These are phyloP conservation scores for Poecilus cupreus DNA, from an alignment of 2,888 invertebrate genomes.

Conservation along the genomic window DNA sequence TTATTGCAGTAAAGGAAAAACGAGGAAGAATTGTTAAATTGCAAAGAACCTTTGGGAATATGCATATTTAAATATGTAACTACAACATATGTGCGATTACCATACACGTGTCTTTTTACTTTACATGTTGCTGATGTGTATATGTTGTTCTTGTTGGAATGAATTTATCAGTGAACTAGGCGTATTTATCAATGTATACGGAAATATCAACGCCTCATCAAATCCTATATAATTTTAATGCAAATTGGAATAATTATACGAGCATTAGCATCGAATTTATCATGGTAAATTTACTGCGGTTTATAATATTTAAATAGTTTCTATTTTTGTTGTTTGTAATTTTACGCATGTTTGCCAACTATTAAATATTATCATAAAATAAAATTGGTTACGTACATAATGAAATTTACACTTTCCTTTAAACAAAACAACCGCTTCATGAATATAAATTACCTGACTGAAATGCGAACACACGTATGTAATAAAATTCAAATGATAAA, in stretches of 20 bases:
- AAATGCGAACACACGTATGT: too few species aligned
- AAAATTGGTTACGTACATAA: too few species aligned
- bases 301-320: neutral
- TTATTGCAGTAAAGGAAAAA: too few species aligned
- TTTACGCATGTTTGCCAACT: neutral
- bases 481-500: too few species aligned
- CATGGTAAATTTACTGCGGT: neutral
- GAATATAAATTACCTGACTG: too few species aligned
- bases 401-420: too few species aligned
- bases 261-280: conserved; percentile 10
- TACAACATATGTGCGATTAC: conserved; percentile 5
- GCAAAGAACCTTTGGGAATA: conserved; percentile 15
- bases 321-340: neutral
- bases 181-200: conserved; percentile 27
- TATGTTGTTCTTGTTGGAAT: neutral
- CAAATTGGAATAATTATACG: conserved; percentile 14
- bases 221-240: conserved; percentile 1
- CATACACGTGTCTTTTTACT: conserved; percentile 6
- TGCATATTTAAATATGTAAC: conserved; percentile 29
- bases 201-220: conserved; percentile 40
- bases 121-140: neutral
- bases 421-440: too few species aligned
- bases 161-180: conserved; percentile 9
- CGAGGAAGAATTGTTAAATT: too few species aligned
- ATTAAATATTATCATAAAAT: too few species aligned